phyloP scores from a whole-genome alignment of 2,797 vertebrate species.

The Pteronotus mesoamericanus region DNA sequence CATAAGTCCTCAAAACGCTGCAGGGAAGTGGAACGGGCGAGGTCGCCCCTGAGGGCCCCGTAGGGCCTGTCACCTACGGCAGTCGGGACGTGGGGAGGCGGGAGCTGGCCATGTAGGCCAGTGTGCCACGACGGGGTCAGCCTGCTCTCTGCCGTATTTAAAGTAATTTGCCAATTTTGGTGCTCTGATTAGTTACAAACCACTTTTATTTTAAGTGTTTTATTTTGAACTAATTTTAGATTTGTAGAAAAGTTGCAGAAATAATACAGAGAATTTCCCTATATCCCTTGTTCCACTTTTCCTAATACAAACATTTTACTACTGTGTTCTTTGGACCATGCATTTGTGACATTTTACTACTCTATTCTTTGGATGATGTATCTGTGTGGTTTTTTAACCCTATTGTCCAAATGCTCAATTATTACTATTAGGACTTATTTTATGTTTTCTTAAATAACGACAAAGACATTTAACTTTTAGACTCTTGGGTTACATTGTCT shows the following conservation, averaged over 20 bases:
- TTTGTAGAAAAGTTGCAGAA: not conserved
- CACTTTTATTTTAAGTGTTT: not conserved
- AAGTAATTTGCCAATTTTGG: not conserved
- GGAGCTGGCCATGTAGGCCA: not conserved
- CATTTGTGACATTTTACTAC: not conserved
- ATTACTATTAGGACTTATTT: not conserved
- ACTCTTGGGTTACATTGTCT: not conserved
- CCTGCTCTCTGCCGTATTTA: not conserved
- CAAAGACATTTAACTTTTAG: not conserved
- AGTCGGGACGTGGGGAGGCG: not conserved
- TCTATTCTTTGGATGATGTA: not conserved
- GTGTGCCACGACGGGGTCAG: not conserved
- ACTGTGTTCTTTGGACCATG: not conserved
- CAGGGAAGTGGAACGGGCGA: not conserved
- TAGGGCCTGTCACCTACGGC: rapidly evolving
- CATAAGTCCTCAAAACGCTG: not conserved
- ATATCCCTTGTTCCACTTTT: not conserved
- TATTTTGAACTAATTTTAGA: not conserved
- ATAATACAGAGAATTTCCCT: not conserved
- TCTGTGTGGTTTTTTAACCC: not conserved
- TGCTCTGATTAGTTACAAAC: not conserved
- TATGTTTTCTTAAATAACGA: constrained; percentile 6
- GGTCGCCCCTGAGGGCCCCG: no score
- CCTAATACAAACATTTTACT: not conserved
- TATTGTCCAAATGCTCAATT: not conserved